phyloP scores from a whole-genome alignment of 2,113 vertebrate species.

The Ancistrus triradiatus region DNA sequence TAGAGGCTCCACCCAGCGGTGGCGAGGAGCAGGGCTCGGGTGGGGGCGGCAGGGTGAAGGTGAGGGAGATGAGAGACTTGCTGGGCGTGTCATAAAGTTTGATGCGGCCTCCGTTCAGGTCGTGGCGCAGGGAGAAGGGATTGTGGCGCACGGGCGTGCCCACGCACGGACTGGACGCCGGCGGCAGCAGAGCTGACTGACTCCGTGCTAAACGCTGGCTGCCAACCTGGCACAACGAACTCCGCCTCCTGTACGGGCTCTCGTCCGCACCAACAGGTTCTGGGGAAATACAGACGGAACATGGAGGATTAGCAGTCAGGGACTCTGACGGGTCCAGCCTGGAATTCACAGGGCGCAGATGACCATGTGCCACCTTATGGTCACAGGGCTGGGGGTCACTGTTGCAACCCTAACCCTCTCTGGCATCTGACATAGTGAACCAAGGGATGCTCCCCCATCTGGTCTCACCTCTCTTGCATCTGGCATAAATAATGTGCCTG shows the following conservation, averaged over 20 bases:
- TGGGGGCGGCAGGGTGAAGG: conserved; percentile 75
- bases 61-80: conserved; percentile 81
- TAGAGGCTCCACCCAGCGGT: conserved; percentile 43
- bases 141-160: conserved; percentile 76
- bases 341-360: too few species aligned
- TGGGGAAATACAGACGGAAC: conserved; percentile 37
- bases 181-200: conserved; percentile 78
- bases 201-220: conserved; percentile 78
- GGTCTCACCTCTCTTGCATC: too few species aligned
- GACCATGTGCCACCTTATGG: too few species aligned
- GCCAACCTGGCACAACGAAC: conserved; percentile 54
- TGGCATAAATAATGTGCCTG: too few species aligned
- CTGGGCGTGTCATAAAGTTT: conserved; percentile 89
- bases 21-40: conserved; percentile 54
- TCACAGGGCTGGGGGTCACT: too few species aligned
- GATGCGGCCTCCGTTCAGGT: conserved; percentile 86
- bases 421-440: too few species aligned
- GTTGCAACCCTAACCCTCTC: too few species aligned
- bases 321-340: background rate
- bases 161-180: conserved; percentile 58
- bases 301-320: too few species aligned
- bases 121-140: conserved; percentile 87
- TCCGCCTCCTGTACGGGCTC: conserved; percentile 59
- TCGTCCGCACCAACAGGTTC: conserved; percentile 43
- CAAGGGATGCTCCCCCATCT: too few species aligned